A percentile compares a stretch with the other conserved stretches of the same genome.
Evolutionary conservation across 2,797 vertebrate species (phyloP).

Genomic region (Rhynchonycteris naso): DNA sequence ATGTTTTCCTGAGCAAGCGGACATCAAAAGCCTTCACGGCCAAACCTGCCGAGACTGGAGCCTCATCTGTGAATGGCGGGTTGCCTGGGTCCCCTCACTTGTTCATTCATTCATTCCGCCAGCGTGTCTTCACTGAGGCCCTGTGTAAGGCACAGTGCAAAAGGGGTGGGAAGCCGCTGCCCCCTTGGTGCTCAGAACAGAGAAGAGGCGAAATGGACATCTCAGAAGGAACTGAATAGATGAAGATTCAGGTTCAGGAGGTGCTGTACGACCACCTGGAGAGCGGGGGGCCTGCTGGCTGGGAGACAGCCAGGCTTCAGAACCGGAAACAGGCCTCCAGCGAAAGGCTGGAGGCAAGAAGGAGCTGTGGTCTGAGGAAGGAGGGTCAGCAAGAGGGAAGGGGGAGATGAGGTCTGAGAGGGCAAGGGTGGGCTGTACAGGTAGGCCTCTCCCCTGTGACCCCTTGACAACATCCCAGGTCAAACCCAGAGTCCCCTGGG

Average conservation of each 20-base stretch:
- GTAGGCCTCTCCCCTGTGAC: neutral
- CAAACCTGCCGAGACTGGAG: too few species aligned
- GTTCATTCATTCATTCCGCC: neutral
- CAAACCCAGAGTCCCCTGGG: neutral
- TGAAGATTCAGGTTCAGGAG: too few species aligned
- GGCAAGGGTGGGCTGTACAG: neutral
- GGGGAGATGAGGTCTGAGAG: neutral
- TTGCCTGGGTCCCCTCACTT: neutral
- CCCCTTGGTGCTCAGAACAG: neutral
- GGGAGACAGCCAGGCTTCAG: neutral
- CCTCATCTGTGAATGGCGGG: too few species aligned
- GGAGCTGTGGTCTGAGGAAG: neutral
- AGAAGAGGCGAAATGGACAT: neutral
- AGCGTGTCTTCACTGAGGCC: neutral
- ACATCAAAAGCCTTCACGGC: neutral
- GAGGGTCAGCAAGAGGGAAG: too few species aligned
- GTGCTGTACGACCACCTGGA: neutral
- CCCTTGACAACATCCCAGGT: neutral
- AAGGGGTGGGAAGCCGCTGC: neutral
- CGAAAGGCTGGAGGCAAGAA: neutral
- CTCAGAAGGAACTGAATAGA: neutral
- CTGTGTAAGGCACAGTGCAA: fast-evolving
- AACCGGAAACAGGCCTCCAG: neutral
- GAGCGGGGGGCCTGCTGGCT: fast-evolving
- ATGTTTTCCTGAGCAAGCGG: neutral